Evolutionary conservation across 2,888 invertebrate genomes (phyloP).

Genomic region (Ischnus inquisitorius): DNA sequence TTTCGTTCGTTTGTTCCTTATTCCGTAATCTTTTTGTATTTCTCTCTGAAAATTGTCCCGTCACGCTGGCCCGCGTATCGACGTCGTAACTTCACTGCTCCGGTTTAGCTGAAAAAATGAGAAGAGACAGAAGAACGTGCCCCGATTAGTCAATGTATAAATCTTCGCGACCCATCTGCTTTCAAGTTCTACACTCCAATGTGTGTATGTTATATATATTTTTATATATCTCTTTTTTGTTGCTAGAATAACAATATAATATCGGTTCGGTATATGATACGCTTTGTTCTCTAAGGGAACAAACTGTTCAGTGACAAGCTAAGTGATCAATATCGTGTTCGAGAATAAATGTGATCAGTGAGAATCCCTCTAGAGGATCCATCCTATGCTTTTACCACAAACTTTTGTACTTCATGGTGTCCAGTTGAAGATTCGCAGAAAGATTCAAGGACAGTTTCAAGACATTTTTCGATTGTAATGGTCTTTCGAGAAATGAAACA

Average conservation of each 20-base stretch:
- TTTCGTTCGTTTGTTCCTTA: no score
- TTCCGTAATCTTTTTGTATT: conserved; percentile 19
- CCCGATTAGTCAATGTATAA: conserved; percentile 20
- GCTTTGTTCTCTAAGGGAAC: conserved; percentile 40
- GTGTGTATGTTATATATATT: neutral
- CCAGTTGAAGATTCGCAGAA: no score
- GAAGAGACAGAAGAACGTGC: conserved; percentile 49
- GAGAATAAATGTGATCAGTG: conserved; percentile 10
- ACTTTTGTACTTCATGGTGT: no score
- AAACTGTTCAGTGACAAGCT: conserved; percentile 40
- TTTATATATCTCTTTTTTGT: neutral
- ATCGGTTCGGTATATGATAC: conserved; percentile 1
- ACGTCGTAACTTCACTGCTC: conserved; percentile 79
- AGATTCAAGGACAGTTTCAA: no score
- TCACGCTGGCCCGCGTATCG: conserved; percentile 58
- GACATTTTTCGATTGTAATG: no score
- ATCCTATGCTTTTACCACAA: conserved; percentile 10
- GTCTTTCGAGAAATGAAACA: no score
- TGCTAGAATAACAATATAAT: conserved; percentile 31
- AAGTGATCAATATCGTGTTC: conserved; percentile 30
- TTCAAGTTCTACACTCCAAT: conserved; percentile 15
- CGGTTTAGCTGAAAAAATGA: conserved; percentile 82
- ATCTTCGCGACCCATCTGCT: neutral
- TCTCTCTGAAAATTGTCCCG: conserved; percentile 51
- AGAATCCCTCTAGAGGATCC: conserved; percentile 36